phyloP scores from a whole-genome alignment of 2,113 vertebrate species.

The Eira barbara region DNA sequence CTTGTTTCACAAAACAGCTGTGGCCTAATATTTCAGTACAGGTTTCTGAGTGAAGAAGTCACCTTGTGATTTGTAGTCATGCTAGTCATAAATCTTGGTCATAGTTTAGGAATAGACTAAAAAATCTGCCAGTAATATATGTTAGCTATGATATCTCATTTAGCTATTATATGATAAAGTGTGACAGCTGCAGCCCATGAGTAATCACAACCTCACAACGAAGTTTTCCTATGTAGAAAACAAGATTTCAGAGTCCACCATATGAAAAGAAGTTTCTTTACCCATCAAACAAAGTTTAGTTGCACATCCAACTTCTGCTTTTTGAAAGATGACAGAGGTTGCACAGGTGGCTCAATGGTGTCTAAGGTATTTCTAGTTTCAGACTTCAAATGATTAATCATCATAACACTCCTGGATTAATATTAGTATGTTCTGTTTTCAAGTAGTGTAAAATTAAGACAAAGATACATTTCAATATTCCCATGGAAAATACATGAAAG shows the following conservation, averaged over 20 bases:
- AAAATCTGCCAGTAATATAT: conserved; percentile 63
- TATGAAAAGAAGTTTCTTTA: conserved; percentile 5
- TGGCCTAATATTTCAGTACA: conserved; percentile 20
- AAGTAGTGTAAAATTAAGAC: conserved; percentile 15
- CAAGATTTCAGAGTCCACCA: neutral
- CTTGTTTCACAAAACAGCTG: conserved; percentile 25
- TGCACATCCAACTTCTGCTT: neutral
- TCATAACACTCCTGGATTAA: neutral
- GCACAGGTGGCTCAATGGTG: neutral
- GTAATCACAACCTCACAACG: conserved; percentile 21
- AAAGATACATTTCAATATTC: neutral
- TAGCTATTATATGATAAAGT: conserved; percentile 59
- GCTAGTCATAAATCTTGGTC: conserved; percentile 58
- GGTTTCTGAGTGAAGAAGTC: conserved; percentile 51
- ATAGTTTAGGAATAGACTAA: conserved; percentile 37
- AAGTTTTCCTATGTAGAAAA: conserved; percentile 16
- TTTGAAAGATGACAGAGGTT: neutral
- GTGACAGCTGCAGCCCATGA: conserved; percentile 35
- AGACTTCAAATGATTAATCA: conserved; percentile 47
- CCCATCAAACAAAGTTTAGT: neutral
- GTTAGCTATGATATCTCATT: conserved; percentile 59
- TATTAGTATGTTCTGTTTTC: conserved; percentile 36
- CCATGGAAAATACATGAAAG: neutral
- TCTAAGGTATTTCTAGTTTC: conserved; percentile 25
- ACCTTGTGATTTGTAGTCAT: conserved; percentile 57